phyloP scores from a whole-genome alignment of 2,113 vertebrate species.

The Ciconia maguari region DNA sequence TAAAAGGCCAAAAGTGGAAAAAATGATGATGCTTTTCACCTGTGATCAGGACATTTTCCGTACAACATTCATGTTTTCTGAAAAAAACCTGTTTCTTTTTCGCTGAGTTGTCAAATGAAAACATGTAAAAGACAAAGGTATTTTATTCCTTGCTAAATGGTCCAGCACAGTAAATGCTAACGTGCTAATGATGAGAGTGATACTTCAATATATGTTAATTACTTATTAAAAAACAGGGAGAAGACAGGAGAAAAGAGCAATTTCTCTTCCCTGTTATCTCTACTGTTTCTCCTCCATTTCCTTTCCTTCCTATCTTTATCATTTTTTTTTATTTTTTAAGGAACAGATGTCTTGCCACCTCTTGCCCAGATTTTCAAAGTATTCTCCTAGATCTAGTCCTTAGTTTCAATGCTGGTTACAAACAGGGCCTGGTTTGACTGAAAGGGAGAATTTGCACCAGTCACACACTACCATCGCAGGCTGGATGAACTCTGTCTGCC shows the following conservation, averaged over 20 bases:
- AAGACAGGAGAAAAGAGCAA: neutral
- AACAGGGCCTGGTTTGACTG: accelerated
- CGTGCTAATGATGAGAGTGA: neutral
- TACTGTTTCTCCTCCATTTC: neutral
- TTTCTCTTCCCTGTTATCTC: neutral
- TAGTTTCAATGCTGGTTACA: neutral
- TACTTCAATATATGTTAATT: neutral
- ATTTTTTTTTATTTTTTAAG: neutral
- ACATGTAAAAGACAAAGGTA: neutral
- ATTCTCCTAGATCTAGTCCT: neutral
- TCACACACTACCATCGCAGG: neutral
- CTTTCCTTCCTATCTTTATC: neutral
- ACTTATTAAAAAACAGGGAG: neutral
- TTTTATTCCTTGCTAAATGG: neutral
- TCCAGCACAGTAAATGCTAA: neutral
- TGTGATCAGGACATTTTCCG: neutral
- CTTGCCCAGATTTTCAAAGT: neutral
- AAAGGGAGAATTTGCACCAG: neutral
- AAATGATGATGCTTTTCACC: neutral
- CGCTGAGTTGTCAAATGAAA: neutral
- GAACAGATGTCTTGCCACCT: neutral
- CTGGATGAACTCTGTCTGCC: neutral
- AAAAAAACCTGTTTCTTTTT: neutral
- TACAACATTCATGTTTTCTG: neutral
- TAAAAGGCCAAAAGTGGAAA: neutral